Base-by-base conservation (phyloP, 2,113 vertebrate genomes). In the Zosterops pallidus region DNA sequence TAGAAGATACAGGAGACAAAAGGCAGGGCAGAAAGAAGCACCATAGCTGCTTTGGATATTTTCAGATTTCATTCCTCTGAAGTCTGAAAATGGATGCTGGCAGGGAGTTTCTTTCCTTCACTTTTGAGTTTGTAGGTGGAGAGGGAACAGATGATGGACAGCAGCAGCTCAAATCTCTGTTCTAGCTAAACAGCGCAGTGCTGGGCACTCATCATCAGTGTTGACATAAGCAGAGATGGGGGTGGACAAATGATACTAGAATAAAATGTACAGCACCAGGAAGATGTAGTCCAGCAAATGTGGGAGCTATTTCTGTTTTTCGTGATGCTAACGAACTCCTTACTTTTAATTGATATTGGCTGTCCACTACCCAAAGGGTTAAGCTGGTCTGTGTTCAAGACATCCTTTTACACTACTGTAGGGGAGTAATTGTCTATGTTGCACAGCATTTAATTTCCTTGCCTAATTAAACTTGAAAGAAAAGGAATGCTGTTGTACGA, bases 161-260 rank as follows among this genome's bases (percentile, higher is more conserved):
- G 89, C 82, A 90, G 78, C 80, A 91, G 44, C 89, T 86, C 72
- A 82, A 64, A 59, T 86, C 52, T 65, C 68, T 16, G 7, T 90
- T 35, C 50, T 86, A 81, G 29, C 76, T 47, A 25, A 82, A 39
- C 39, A 90, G 63, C 67, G 47, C 71, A 23, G 44, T 86, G 47
- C 86, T 94, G 92, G 83, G 80, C 94, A 94, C 56, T 78, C 33
- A 42, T 82, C 74, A 13, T 37, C 29, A 7, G 23, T 81, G 83
- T n/a, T 94, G 86, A 90, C 86, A 94, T 89, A 86, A 96, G 80
- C 77, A 90, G 91, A 91, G 83, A 19, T 72, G 96, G 92, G 56
- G 89, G 92, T 90, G 92, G 92, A 95, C 76, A 95, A 89, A 94
- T 68, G 64, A 60, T 91, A n/a, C 80, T 68, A 56, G 80, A 95